These are phyloP conservation scores for Ophion ellenae DNA, from an alignment of 2,888 invertebrate species.

Conservation along the genomic window DNA sequence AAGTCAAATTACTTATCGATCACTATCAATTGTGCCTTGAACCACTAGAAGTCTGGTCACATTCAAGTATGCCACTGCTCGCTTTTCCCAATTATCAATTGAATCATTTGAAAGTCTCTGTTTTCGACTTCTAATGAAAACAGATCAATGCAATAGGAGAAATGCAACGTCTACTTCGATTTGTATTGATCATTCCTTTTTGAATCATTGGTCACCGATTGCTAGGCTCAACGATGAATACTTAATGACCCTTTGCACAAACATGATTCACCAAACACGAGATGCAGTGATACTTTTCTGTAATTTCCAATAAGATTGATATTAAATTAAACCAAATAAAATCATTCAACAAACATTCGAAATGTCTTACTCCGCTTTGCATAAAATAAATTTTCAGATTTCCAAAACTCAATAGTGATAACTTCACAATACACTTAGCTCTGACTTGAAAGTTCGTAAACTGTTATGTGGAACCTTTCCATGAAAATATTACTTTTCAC, in stretches of 20 bases:
- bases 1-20: no score
- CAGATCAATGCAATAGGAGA: no score
- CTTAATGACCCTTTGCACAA: neutral
- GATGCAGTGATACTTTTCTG: neutral
- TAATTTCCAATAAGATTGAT: neutral
- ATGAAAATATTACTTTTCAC: neutral
- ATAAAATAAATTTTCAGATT: neutral
- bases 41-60: no score
- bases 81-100: no score
- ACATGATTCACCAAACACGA: neutral
- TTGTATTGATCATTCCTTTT: no score
- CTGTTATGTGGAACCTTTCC: neutral
- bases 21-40: no score
- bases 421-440: neutral
- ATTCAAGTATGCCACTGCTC: no score
- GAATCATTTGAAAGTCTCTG: no score
- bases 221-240: no score
- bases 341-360: neutral
- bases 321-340: neutral
- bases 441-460: neutral
- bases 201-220: no score
- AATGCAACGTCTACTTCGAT: no score
- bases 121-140: no score
- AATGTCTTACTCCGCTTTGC: neutral
- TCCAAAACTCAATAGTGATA: neutral